A percentile compares a stretch with the other conserved stretches of the same genome.
Conservation (phyloP, 2,113 vertebrate species). For the Camelus bactrianus region DNA sequence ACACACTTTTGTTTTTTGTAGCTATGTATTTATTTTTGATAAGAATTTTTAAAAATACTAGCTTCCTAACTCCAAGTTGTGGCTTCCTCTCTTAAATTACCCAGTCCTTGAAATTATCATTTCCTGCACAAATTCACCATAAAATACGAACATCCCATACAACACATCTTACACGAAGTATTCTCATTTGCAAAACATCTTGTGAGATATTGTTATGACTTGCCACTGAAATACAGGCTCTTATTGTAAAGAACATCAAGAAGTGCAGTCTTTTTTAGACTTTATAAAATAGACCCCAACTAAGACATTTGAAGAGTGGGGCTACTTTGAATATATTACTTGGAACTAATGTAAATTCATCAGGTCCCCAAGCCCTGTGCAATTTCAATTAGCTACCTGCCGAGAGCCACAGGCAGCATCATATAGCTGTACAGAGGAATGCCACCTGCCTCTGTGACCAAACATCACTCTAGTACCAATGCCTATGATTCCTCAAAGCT, state of each 20-base stretch:
- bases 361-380: conserved; percentile 48
- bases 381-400: conserved; percentile 78
- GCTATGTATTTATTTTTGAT: neutral
- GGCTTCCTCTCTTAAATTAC: conserved; percentile 51
- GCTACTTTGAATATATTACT: conserved; percentile 70
- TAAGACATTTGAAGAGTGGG: conserved; percentile 58
- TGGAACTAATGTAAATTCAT: conserved; percentile 69
- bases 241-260: conserved; percentile 66
- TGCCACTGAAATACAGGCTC: conserved; percentile 61
- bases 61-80: conserved; percentile 41
- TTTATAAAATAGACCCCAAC: conserved; percentile 53
- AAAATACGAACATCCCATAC: conserved; percentile 67
- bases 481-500: conserved; percentile 24
- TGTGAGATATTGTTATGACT: conserved; percentile 58
- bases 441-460: conserved; percentile 65
- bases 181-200: conserved; percentile 71
- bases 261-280: conserved; percentile 47
- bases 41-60: neutral
- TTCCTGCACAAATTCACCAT: conserved; percentile 39
- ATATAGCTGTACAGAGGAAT: conserved; percentile 42
- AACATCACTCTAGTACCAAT: conserved; percentile 60
- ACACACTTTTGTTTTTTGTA: conserved; percentile 20
- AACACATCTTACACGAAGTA: conserved; percentile 42
- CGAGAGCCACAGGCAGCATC: conserved; percentile 53
- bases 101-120: neutral